Conservation (phyloP, 2,797 vertebrate species). For the Spinus pinus region DNA sequence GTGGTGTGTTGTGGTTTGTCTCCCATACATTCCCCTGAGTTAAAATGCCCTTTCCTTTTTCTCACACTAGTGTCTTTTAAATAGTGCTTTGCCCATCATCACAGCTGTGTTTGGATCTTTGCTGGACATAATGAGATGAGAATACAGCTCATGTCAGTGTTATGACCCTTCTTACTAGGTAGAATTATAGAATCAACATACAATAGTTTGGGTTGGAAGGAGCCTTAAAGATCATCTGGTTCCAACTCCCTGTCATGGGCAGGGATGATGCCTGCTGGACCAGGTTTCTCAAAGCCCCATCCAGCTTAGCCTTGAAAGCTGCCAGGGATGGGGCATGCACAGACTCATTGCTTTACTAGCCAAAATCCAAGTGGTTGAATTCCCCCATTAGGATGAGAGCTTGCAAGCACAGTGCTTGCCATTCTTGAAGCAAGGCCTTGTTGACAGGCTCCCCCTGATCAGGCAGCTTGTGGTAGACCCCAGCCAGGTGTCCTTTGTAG, state of each 20-base stretch:
- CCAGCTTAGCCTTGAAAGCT: not conserved
- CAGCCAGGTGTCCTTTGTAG: not conserved
- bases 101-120: not conserved
- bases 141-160: not conserved
- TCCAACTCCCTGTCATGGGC: not conserved
- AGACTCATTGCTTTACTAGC: not conserved
- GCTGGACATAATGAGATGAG: not conserved
- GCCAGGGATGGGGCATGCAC: not conserved
- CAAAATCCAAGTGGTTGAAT: not conserved
- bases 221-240: not conserved
- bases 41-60: not conserved
- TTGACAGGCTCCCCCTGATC: not conserved
- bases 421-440: not conserved
- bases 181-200: fast-evolving
- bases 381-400: not conserved
- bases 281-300: not conserved
- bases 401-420: fast-evolving
- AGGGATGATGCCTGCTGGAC: not conserved
- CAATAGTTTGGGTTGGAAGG: not conserved
- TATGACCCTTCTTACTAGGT: not conserved
- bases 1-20: not conserved
- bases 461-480: not conserved
- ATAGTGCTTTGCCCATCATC: not conserved
- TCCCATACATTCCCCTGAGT: not conserved
- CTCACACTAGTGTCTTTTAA: not conserved